These are phyloP conservation scores for Caenorhabditis virilis DNA, from an alignment of 2,888 invertebrate genomes.

Conservation along the genomic window DNA sequence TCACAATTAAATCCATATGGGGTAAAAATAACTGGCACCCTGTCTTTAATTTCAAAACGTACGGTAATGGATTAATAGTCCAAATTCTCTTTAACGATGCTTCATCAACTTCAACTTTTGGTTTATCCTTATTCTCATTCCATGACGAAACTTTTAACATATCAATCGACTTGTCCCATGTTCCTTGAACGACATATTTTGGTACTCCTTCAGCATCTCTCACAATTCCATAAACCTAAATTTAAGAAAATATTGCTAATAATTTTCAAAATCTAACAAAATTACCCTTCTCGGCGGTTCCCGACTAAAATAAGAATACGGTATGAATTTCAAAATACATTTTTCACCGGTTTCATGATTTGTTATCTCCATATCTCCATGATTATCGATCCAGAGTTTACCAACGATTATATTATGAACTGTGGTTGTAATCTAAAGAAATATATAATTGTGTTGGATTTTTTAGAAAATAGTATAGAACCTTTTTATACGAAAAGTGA, in stretches of 20 bases:
- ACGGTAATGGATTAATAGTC: conserved; percentile 79
- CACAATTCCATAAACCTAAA: conserved; percentile 78
- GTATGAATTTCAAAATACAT: conserved; percentile 94
- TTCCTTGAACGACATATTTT: conserved; percentile 79
- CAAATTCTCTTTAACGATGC: conserved; percentile 79
- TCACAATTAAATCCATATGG: too few relatives aligned
- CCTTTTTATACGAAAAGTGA: conserved; percentile 95
- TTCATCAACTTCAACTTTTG: conserved; percentile 85
- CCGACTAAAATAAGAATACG: conserved; percentile 96
- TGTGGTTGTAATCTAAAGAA: conserved; percentile 79
- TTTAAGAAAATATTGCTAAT: neutral
- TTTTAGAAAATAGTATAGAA: conserved; percentile 69
- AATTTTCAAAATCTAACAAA: neutral
- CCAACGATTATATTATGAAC: conserved; percentile 99
- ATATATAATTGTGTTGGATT: neutral
- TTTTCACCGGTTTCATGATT: conserved; percentile 88
- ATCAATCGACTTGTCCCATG: conserved; percentile 89
- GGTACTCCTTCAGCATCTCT: conserved; percentile 73
- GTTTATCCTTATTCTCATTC: conserved; percentile 72
- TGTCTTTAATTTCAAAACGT: too few relatives aligned
- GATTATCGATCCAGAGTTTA: conserved; percentile 98
- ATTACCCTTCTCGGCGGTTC: conserved; percentile 87
- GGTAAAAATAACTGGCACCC: too few relatives aligned
- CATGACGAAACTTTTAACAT: conserved; percentile 72
- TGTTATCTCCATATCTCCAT: conserved; percentile 95